These are phyloP conservation scores for Carassius carassius DNA, from an alignment of 2,113 vertebrate genomes.

Conservation along the genomic window DNA sequence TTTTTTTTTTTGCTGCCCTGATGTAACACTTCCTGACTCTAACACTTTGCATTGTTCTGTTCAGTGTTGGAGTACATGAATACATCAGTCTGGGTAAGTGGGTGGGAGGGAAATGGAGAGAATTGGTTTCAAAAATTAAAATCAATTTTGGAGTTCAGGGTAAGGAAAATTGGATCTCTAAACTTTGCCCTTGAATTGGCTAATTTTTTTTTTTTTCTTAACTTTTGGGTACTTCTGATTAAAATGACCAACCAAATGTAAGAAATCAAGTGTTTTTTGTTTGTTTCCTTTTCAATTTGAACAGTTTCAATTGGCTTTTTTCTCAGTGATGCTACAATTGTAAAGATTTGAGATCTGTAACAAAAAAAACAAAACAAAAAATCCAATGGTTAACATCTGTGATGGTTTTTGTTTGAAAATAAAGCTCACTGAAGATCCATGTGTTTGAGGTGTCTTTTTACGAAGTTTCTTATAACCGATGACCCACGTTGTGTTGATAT, in stretches of 20 bases:
- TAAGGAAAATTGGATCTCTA: slow-evolving; percentile 55
- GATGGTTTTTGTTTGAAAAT: slow-evolving; percentile 73
- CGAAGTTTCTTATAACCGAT: not conserved
- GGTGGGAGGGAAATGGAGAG: slow-evolving; percentile 46
- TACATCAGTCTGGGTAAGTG: slow-evolving; percentile 62
- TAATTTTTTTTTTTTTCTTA: not conserved
- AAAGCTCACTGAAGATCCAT: slow-evolving; percentile 81
- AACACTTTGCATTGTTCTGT: not conserved
- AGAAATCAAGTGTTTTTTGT: not conserved
- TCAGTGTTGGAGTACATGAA: not conserved
- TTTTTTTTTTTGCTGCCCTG: slow-evolving; percentile 69
- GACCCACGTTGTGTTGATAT: not conserved
- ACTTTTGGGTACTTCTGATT: not conserved
- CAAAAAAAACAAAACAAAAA: no score
- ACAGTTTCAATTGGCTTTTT: slow-evolving; percentile 62
- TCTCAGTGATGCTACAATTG: slow-evolving; percentile 73
- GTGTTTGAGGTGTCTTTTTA: not conserved
- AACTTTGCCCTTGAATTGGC: slow-evolving; percentile 60
- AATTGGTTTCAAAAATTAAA: slow-evolving; percentile 44
- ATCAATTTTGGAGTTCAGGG: slow-evolving; percentile 52
- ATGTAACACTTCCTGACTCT: slow-evolving; percentile 58
- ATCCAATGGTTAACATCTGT: slow-evolving; percentile 66
- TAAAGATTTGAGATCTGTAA: slow-evolving; percentile 65
- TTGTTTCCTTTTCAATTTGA: slow-evolving; percentile 19
- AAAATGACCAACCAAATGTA: slow-evolving; percentile 15